Conservation (phyloP, 2,888 invertebrate genomes). For the Geotrupes spiniger region DNA sequence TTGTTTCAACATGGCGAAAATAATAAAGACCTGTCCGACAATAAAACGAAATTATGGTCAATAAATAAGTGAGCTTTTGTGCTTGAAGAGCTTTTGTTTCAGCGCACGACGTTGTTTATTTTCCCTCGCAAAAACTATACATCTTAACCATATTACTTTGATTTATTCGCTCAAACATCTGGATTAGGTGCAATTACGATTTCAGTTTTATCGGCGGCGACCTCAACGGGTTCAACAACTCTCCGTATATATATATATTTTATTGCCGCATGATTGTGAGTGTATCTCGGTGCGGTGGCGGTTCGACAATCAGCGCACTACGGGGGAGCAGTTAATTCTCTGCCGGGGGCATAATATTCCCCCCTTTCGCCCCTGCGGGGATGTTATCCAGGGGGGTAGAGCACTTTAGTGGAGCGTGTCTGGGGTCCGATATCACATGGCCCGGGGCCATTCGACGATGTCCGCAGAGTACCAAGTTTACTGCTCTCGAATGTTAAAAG, state of each 20-base stretch:
- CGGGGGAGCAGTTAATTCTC: constrained; percentile 41
- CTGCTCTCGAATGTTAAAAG: constrained; percentile 31
- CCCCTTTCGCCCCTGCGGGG: constrained; percentile 22
- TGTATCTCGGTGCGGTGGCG: constrained; percentile 31
- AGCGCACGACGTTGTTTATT: no score
- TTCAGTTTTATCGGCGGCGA: no score
- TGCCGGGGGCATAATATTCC: constrained; percentile 36
- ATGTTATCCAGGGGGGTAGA: constrained; percentile 32
- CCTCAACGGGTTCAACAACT: no score
- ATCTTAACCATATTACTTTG: no score
- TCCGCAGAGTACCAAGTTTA: constrained; percentile 37
- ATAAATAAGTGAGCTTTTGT: constrained; percentile 20
- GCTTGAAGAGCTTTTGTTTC: background rate
- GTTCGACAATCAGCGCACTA: constrained; percentile 38
- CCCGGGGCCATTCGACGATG: constrained; percentile 34
- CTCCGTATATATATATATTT: constrained; percentile 24
- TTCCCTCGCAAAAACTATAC: no score
- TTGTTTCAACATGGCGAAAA: constrained; percentile 28
- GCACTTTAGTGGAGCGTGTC: constrained; percentile 42
- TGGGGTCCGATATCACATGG: constrained; percentile 41
- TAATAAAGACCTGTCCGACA: constrained; percentile 24
- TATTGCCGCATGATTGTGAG: constrained; percentile 30
- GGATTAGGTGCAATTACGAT: no score
- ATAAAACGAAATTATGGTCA: constrained; percentile 27
- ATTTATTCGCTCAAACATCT: no score